phyloP scores from a whole-genome alignment of 2,888 invertebrate genomes.

The Ramazzottius varieornatus region DNA sequence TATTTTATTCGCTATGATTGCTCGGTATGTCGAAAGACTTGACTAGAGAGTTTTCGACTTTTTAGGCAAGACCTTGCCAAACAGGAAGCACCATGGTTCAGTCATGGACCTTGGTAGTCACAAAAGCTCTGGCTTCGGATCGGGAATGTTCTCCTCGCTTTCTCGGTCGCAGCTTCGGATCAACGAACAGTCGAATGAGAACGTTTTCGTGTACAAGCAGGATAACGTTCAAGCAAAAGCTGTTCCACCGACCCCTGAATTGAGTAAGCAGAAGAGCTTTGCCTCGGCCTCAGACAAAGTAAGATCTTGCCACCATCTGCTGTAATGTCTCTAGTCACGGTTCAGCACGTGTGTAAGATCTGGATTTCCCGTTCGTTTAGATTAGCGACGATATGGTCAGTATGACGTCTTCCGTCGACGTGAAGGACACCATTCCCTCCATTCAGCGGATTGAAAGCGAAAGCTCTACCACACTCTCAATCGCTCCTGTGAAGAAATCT shows the following conservation, averaged over 20 bases:
- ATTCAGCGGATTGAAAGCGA: too few relatives aligned
- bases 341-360: too few relatives aligned
- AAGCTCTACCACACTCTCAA: neutral
- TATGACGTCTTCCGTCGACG: neutral
- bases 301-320: too few relatives aligned
- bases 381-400: neutral
- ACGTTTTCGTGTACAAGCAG: neutral
- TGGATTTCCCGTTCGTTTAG: too few relatives aligned
- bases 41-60: too few relatives aligned
- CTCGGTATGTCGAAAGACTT: neutral
- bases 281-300: too few relatives aligned
- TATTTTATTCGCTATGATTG: neutral
- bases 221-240: neutral
- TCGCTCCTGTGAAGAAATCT: neutral
- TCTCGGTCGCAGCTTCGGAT: neutral
- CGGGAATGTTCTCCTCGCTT: neutral
- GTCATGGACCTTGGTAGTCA: neutral
- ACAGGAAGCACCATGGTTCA: neutral
- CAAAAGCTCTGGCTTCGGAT: neutral
- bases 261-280: neutral
- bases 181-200: neutral
- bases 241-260: neutral
- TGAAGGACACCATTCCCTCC: neutral
- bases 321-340: too few relatives aligned
- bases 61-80: neutral